Percentiles rank a stretch among this genome's conserved stretches.
phyloP scores from a whole-genome alignment of 2,113 vertebrate species.

The Lathamus discolor region DNA sequence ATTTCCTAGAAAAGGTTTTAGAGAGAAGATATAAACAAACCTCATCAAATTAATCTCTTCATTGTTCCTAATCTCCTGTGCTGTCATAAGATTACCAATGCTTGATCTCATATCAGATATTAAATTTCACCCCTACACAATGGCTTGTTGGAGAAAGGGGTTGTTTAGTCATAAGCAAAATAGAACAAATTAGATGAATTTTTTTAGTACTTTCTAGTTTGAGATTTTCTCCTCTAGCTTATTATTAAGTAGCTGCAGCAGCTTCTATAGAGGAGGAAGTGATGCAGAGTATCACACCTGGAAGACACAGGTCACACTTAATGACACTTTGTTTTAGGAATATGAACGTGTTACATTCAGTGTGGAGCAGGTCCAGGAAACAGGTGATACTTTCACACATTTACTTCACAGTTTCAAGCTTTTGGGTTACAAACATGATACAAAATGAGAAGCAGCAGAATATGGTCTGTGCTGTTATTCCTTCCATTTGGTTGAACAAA shows the following conservation, averaged over 20 bases:
- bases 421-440: not conserved
- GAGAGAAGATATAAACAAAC: conserved; percentile 81
- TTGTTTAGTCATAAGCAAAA: not conserved
- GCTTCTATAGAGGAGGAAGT: not conserved
- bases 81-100: conserved; percentile 83
- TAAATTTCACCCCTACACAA: conserved; percentile 71
- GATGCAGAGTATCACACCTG: not conserved
- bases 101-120: conserved; percentile 80
- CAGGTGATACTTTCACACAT: not conserved
- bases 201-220: not conserved
- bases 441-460: not conserved
- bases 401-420: not conserved
- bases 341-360: not conserved
- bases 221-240: not conserved
- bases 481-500: not conserved
- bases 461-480: not conserved
- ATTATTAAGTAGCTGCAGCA: not conserved
- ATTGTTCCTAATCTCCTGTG: conserved; percentile 81
- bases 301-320: not conserved
- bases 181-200: not conserved
- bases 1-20: conserved; percentile 79
- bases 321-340: not conserved
- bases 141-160: not conserved
- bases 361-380: not conserved
- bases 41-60: conserved; percentile 84